phyloP scores from a whole-genome alignment of 2,797 vertebrate genomes.

The Oreortyx pictus region DNA sequence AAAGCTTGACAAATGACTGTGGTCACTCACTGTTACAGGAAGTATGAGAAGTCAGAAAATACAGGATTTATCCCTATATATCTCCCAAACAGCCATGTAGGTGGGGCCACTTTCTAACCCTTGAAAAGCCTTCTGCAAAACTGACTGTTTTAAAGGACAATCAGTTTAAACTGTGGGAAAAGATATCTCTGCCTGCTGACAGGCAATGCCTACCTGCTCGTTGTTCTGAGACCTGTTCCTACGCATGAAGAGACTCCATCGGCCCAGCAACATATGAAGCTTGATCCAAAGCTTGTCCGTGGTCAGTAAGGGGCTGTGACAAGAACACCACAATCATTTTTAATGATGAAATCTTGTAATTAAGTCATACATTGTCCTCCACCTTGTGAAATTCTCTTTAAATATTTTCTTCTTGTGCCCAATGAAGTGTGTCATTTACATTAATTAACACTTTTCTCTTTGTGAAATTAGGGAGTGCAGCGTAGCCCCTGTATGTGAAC shows the following conservation, averaged over 20 bases:
- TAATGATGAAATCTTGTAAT: background rate
- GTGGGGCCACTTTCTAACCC: background rate
- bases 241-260: background rate
- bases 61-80: background rate
- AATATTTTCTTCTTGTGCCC: background rate
- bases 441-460: background rate
- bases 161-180: background rate
- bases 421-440: background rate
- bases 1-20: background rate
- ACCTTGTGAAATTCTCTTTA: background rate
- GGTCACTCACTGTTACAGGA: rapidly evolving
- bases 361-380: background rate
- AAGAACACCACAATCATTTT: background rate
- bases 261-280: background rate
- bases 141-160: background rate
- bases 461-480: background rate
- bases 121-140: background rate
- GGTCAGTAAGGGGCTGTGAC: background rate
- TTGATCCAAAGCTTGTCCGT: background rate
- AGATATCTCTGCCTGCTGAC: background rate
- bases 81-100: background rate
- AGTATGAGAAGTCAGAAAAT: background rate
- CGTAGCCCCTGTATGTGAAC: background rate
- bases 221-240: background rate
- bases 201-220: background rate